Evolutionary conservation across 2,888 invertebrate genomes (phyloP), one percentile per base, ranked within the genome.

Genomic region (Celastrina argiolus): DNA sequence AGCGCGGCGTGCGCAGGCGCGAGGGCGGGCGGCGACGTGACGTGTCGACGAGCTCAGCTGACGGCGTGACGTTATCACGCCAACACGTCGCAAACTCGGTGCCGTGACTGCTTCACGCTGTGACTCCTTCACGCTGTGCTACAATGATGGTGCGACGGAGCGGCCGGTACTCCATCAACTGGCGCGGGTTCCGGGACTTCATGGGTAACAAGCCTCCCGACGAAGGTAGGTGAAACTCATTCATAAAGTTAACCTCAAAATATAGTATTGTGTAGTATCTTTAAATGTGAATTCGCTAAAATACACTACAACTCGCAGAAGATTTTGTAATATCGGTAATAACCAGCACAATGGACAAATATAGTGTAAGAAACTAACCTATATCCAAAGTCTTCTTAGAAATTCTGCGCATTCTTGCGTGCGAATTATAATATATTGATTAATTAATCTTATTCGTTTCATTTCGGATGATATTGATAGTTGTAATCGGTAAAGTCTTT

Each of bases 91-190:
- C 78, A 76, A 59, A 68, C 70, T 66, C 61, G 5, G 18, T 12
- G 61, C 36, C 39, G 61, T 61, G 18, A 34, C 51, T 26, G 51
- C 51, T 51, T 51, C 12, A 51, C 22, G 73, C 64, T 41, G 16
- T 28, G 42, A 72, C 72, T 73, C 69, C 65, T 69, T 36, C 61
- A 36, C 59, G 36, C 36, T 7, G 22, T 65, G 68, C 76, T 74
- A 75, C 79, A 73, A 92, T 91, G 91, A 91, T 92, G 84, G 91
- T 88, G 74, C 81, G 91, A 79, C 87, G 91, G 74, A 88, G 90
- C 80, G 92, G 92, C 73, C 87, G 92, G 45, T 92, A 91, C 78
- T 90, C 90, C 69, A 91, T 91, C 74, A 91, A 90, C 80, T 90
- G 90, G 88, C 83, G 91, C 74, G 91, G 92, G 65, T 90, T 91